Percentiles rank a stretch among this genome's conserved stretches.
phyloP scores from a whole-genome alignment of 2,113 vertebrate species.

The Synchiropus splendidus region DNA sequence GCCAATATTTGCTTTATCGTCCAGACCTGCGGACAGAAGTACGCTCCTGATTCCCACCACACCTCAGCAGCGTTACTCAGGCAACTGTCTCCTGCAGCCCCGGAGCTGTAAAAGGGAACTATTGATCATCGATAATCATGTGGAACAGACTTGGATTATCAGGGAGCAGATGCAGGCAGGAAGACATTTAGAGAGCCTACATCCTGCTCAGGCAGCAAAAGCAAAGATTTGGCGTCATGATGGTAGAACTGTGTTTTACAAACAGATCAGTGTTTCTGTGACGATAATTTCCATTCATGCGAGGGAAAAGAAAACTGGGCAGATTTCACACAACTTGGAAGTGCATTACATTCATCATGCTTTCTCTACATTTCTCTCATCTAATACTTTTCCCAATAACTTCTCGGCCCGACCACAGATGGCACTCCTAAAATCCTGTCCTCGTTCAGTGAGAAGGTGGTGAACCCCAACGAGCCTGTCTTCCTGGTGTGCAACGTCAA shows the following conservation, averaged over 20 bases:
- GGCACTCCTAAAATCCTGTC: slow-evolving; percentile 96
- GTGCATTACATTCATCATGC: too few relatives aligned
- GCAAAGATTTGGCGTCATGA: neutral
- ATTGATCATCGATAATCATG: slow-evolving; percentile 89
- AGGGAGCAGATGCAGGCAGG: slow-evolving; percentile 67
- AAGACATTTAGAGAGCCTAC: slow-evolving; percentile 65
- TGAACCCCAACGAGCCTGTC: slow-evolving; percentile 87
- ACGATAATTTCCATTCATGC: too few relatives aligned
- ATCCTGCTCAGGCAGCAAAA: slow-evolving; percentile 10
- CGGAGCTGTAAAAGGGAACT: slow-evolving; percentile 73
- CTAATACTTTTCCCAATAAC: too few relatives aligned
- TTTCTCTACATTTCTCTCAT: too few relatives aligned
- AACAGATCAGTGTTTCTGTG: too few relatives aligned
- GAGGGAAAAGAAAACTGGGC: too few relatives aligned
- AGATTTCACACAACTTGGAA: neutral
- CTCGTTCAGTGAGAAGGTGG: slow-evolving; percentile 95
- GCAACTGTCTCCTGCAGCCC: slow-evolving; percentile 75
- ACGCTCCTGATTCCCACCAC: slow-evolving; percentile 52
- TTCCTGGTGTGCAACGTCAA: slow-evolving; percentile 94
- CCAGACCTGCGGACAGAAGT: slow-evolving; percentile 23
- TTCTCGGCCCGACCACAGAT: slow-evolving; percentile 71
- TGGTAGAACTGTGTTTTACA: too few relatives aligned
- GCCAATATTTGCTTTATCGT: slow-evolving; percentile 20
- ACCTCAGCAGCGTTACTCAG: slow-evolving; percentile 70
- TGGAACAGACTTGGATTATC: slow-evolving; percentile 71